A percentile compares a stretch with the other conserved stretches of the same genome.
Conservation (phyloP, 1,140 invertebrate genomes). For the Formica selysi region DNA sequence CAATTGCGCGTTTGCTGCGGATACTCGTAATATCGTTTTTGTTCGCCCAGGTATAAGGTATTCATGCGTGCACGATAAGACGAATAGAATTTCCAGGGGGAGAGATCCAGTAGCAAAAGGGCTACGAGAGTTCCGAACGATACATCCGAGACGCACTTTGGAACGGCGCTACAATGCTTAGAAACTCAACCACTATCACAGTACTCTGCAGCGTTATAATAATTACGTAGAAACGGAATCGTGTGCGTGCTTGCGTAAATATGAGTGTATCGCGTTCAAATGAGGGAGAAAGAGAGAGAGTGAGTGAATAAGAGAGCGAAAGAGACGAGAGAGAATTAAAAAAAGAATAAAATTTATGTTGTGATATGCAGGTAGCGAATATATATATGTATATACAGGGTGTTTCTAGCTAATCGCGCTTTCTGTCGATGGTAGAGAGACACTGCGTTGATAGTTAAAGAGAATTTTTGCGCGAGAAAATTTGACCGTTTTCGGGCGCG, state of each 20-base stretch:
- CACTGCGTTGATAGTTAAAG: background rate
- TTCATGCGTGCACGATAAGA: slow-evolving; percentile 16
- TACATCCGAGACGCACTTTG: slow-evolving; percentile 53
- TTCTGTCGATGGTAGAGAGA: slow-evolving; percentile 27
- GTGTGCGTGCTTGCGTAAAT: slow-evolving; percentile 64
- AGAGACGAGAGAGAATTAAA: slow-evolving; percentile 51
- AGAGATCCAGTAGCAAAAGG: background rate
- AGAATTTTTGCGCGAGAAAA: background rate
- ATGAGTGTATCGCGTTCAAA: slow-evolving; percentile 68
- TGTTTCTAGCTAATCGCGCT: slow-evolving; percentile 12
- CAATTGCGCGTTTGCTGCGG: background rate
- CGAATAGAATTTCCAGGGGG: slow-evolving; percentile 24
- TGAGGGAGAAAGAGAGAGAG: slow-evolving; percentile 61
- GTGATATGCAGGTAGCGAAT: slow-evolving; percentile 84
- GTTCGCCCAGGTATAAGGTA: background rate
- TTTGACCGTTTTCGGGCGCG: background rate
- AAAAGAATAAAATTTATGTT: slow-evolving; percentile 83
- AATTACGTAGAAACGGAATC: slow-evolving; percentile 83
- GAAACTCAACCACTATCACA: slow-evolving; percentile 82
- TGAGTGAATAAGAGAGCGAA: slow-evolving; percentile 35
- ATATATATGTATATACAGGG: slow-evolving; percentile 67
- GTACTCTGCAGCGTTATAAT: slow-evolving; percentile 83
- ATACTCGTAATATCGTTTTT: slow-evolving; percentile 39
- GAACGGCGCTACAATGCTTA: slow-evolving; percentile 82
- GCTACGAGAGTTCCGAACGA: background rate